phyloP scores from a whole-genome alignment of 2,113 vertebrate genomes.

The Rhabdornis inornatus region DNA sequence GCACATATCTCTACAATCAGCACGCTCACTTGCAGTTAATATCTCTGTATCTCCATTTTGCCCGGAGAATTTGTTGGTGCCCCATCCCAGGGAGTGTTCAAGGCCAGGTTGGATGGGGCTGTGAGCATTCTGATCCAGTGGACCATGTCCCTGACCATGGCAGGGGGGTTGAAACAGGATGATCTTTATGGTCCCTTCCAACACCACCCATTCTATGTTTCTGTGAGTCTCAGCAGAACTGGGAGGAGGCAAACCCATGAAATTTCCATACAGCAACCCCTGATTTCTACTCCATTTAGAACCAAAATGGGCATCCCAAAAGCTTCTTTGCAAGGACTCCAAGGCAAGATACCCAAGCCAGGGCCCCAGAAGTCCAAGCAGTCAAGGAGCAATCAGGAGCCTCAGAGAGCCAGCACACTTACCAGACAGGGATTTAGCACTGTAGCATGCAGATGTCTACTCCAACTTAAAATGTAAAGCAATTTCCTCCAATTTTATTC shows the following conservation, averaged over 20 bases:
- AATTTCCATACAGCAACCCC: neutral
- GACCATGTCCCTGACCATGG: neutral
- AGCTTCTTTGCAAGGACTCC: neutral
- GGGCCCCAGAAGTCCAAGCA: neutral
- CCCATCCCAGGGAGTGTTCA: neutral
- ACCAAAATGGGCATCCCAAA: neutral
- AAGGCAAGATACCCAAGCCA: neutral
- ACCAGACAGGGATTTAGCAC: neutral
- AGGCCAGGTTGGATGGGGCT: neutral
- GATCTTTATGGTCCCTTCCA: neutral
- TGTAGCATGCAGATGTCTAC: rapidly evolving
- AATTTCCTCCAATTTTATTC: neutral
- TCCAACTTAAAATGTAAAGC: neutral
- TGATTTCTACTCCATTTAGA: neutral
- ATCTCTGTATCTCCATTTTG: neutral
- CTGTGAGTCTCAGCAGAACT: neutral
- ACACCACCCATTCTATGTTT: neutral
- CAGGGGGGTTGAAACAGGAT: no score
- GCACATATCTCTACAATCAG: neutral
- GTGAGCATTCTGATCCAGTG: neutral
- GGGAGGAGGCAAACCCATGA: neutral
- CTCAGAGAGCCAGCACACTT: neutral
- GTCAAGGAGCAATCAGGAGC: neutral
- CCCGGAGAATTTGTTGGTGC: neutral
- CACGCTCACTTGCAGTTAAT: neutral